These are phyloP conservation scores for Murina feae DNA, from an alignment of 2,113 vertebrate genomes.

Conservation along the genomic window DNA sequence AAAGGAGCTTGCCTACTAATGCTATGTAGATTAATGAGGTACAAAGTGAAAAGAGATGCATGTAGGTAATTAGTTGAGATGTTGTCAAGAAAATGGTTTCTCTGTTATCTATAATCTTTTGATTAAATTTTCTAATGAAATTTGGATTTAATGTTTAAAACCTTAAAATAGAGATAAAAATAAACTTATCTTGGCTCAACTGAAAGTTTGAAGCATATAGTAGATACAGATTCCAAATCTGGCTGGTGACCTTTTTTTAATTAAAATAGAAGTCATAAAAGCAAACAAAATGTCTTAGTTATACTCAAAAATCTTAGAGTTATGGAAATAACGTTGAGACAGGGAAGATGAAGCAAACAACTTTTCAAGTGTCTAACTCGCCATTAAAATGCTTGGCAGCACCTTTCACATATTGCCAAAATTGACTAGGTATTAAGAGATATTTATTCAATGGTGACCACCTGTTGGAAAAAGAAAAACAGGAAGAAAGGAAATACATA, in stretches of 20 bases:
- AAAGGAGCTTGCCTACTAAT: not conserved
- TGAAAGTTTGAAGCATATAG: not conserved
- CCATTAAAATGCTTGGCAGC: not conserved
- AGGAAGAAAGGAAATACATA: not conserved
- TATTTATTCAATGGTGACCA: not conserved
- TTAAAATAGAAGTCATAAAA: not conserved
- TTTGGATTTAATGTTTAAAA: conserved; percentile 9
- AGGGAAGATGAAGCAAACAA: not conserved
- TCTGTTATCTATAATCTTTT: not conserved
- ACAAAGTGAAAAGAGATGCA: not conserved
- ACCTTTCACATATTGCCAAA: not conserved
- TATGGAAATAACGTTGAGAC: not conserved
- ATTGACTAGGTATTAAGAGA: not conserved
- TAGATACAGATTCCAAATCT: not conserved
- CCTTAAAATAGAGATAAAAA: not conserved
- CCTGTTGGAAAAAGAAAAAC: not conserved
- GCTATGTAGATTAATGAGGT: not conserved
- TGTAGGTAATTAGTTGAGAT: not conserved
- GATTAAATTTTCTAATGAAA: not conserved
- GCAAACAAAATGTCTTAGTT: not conserved
- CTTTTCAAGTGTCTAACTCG: not conserved
- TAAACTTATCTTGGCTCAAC: not conserved
- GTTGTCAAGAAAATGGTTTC: not conserved
- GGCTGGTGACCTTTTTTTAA: not conserved
- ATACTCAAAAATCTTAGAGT: not conserved